These are phyloP conservation scores for Brachynemurus nebulosus DNA, from an alignment of 2,888 invertebrate genomes.

Conservation along the genomic window DNA sequence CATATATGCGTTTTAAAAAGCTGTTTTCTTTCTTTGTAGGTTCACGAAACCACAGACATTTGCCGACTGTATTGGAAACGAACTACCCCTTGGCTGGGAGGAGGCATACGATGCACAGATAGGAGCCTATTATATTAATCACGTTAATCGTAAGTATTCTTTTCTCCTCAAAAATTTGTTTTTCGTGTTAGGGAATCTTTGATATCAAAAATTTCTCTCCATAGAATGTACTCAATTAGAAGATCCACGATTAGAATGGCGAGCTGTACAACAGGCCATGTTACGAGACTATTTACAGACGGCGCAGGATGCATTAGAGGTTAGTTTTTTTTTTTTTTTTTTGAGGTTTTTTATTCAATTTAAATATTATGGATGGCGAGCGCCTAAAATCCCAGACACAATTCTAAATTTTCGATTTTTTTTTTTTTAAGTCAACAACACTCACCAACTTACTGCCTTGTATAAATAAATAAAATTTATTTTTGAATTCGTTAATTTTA, in stretches of 20 bases:
- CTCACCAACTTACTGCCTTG: too few species aligned
- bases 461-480: too few species aligned
- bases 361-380: too few species aligned
- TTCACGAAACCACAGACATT: constrained; percentile 93
- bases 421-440: too few species aligned
- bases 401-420: too few species aligned
- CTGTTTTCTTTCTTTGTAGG: constrained; percentile 45
- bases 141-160: constrained; percentile 75
- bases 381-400: too few species aligned
- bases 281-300: constrained; percentile 90
- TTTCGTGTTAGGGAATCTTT: neutral
- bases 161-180: neutral
- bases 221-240: constrained; percentile 93
- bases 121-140: constrained; percentile 94
- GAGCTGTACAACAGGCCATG: constrained; percentile 93
- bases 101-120: constrained; percentile 88
- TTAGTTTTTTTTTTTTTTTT: constrained; percentile 31
- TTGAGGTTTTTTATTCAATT: too few species aligned
- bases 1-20: neutral
- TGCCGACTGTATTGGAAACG: constrained; percentile 96
- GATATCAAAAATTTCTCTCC: neutral
- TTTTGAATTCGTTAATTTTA: too few species aligned
- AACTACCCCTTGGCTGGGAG: constrained; percentile 95
- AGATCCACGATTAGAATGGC: constrained; percentile 94
- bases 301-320: constrained; percentile 90